Percentiles rank a stretch among this genome's conserved stretches.
Conservation (phyloP, 2,113 vertebrate genomes). For the Anser brachyrhynchus region DNA sequence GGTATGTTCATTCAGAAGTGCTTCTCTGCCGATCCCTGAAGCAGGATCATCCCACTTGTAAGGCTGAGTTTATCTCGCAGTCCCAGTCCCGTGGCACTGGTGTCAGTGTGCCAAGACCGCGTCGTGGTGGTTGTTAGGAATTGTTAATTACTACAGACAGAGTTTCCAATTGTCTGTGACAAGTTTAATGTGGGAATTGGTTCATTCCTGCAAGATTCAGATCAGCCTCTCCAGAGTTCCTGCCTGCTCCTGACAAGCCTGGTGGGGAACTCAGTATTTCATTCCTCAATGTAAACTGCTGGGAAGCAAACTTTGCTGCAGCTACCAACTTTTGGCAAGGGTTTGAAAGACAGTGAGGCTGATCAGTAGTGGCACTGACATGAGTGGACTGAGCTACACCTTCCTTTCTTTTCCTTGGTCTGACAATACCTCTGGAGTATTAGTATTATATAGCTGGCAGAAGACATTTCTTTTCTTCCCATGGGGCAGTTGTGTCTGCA, state of each 20-base stretch:
- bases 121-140: background rate
- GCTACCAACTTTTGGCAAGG: background rate
- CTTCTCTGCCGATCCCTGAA: background rate
- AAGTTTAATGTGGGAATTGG: background rate
- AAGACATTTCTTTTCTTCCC: background rate
- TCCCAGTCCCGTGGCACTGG: background rate
- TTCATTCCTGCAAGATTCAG: background rate
- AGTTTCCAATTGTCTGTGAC: background rate
- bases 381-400: background rate
- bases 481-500: background rate
- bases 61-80: background rate
- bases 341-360: background rate
- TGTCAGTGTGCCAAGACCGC: fast-evolving
- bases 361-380: background rate
- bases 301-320: background rate
- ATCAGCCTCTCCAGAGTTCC: background rate
- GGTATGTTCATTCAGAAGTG: background rate
- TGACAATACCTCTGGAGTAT: background rate
- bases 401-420: background rate
- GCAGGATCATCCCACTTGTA: fast-evolving
- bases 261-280: background rate
- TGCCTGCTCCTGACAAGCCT: background rate
- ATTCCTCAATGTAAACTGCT: background rate
- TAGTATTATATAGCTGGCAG: background rate
- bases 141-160: background rate